Percentiles rank a stretch among this genome's conserved stretches.
Conservation (phyloP, 2,888 invertebrate species). For the Stratiomys singularior region DNA sequence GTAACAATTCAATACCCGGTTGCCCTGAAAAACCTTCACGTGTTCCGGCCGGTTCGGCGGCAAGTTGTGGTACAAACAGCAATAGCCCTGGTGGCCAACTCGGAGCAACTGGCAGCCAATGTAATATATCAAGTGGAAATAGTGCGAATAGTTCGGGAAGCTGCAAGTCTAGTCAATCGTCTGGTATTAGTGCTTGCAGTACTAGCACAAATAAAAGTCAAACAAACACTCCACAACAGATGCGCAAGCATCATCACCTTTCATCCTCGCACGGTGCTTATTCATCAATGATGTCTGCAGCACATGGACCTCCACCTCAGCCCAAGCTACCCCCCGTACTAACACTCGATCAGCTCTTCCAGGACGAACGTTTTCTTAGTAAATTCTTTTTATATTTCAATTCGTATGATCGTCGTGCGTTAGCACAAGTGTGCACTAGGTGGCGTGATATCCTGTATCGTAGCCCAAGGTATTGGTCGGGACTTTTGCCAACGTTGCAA, state of each 20-base stretch:
- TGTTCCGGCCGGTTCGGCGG: constrained; percentile 56
- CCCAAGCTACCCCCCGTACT: constrained; percentile 70
- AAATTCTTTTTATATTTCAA: constrained; percentile 87
- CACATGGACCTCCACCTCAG: constrained; percentile 55
- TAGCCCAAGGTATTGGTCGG: constrained; percentile 87
- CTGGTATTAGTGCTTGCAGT: not conserved
- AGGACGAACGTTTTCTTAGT: constrained; percentile 86
- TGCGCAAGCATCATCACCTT: constrained; percentile 63
- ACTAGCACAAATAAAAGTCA: constrained; percentile 56
- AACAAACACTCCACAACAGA: constrained; percentile 61
- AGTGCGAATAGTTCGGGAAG: constrained; percentile 5
- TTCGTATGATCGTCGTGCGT: constrained; percentile 78
- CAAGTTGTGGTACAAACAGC: constrained; percentile 52
- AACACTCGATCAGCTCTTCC: constrained; percentile 79
- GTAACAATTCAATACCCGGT: constrained; percentile 54
- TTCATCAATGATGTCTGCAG: constrained; percentile 47
- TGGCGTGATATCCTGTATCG: constrained; percentile 93
- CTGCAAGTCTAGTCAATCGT: constrained; percentile 1
- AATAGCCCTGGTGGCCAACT: constrained; percentile 42
- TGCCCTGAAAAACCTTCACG: constrained; percentile 68
- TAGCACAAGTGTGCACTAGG: constrained; percentile 85
- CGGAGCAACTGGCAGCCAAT: constrained; percentile 37
- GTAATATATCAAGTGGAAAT: constrained; percentile 22
- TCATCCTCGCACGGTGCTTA: constrained; percentile 7
- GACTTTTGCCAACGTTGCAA: constrained; percentile 84